phyloP scores from a whole-genome alignment of 2,797 vertebrate genomes.

The Geotrypetes seraphini region DNA sequence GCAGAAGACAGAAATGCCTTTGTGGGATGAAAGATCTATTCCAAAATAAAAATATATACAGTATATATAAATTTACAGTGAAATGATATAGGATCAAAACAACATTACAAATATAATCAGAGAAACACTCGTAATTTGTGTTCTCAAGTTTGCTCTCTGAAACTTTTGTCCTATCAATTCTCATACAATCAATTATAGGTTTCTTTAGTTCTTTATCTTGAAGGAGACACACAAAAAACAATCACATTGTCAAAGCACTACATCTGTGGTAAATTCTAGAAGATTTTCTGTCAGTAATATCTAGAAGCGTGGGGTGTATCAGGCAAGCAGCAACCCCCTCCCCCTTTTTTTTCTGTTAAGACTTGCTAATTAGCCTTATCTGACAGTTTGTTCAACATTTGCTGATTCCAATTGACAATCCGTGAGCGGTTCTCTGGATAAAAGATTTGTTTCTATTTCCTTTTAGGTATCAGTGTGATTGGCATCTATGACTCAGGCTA shows the following conservation, averaged over 20 bases:
- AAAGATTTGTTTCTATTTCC: background rate
- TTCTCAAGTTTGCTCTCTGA: no score
- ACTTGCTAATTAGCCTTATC: conserved; percentile 5
- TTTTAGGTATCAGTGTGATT: background rate
- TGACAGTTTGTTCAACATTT: background rate
- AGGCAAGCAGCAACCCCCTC: conserved; percentile 3
- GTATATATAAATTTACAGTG: no score
- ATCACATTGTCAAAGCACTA: background rate
- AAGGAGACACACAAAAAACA: no score
- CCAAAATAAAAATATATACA: no score
- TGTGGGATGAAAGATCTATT: no score
- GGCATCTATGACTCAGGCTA: background rate
- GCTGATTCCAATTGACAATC: conserved; percentile 3
- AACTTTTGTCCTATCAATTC: no score
- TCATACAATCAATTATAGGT: no score
- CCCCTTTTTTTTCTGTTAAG: conserved; percentile 1
- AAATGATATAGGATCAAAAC: no score
- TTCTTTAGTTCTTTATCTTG: no score
- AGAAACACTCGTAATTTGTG: no score
- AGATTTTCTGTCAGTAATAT: background rate
- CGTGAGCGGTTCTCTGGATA: conserved; percentile 1
- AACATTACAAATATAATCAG: no score
- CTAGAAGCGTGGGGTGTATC: background rate
- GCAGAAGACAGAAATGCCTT: no score
- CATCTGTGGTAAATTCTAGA: background rate